phyloP scores from a whole-genome alignment of 2,797 vertebrate species.

The Fundulus diaphanus region DNA sequence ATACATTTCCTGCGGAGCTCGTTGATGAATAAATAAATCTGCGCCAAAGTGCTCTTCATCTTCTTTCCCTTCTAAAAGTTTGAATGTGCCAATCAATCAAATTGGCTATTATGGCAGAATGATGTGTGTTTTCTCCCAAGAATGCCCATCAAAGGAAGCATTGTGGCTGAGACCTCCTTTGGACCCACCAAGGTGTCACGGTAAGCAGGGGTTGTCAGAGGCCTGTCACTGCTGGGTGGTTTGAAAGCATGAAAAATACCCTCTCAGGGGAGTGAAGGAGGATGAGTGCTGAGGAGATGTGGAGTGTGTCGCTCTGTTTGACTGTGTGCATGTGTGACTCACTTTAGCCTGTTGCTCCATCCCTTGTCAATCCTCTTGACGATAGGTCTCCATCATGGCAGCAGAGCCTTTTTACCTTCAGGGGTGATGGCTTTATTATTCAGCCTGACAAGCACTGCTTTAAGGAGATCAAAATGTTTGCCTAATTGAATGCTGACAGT shows the following conservation, averaged over 20 bases:
- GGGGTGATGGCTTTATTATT: constrained; percentile 78
- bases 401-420: constrained; percentile 60
- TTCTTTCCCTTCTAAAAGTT: constrained; percentile 50
- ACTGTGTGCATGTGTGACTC: constrained; percentile 51
- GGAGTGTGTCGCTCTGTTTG: constrained; percentile 12
- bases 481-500: constrained; percentile 74
- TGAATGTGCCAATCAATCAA: constrained; percentile 66
- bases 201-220: constrained; percentile 76
- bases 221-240: constrained; percentile 78
- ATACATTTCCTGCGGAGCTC: constrained; percentile 21
- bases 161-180: constrained; percentile 66
- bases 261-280: constrained; percentile 65
- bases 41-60: constrained; percentile 31
- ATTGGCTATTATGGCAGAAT: constrained; percentile 46
- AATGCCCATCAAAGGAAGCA: constrained; percentile 67
- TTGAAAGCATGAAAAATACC: constrained; percentile 80
- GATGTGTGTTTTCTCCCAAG: constrained; percentile 62
- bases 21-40: constrained; percentile 43
- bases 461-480: constrained; percentile 64
- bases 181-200: constrained; percentile 78
- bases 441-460: constrained; percentile 68
- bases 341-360: constrained; percentile 70
- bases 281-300: constrained; percentile 36
- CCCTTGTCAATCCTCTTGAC: constrained; percentile 78
- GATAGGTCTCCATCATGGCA: constrained; percentile 65